Base-by-base conservation (phyloP, 2,888 invertebrate genomes). In the Zaprionus obscuricornis region DNA sequence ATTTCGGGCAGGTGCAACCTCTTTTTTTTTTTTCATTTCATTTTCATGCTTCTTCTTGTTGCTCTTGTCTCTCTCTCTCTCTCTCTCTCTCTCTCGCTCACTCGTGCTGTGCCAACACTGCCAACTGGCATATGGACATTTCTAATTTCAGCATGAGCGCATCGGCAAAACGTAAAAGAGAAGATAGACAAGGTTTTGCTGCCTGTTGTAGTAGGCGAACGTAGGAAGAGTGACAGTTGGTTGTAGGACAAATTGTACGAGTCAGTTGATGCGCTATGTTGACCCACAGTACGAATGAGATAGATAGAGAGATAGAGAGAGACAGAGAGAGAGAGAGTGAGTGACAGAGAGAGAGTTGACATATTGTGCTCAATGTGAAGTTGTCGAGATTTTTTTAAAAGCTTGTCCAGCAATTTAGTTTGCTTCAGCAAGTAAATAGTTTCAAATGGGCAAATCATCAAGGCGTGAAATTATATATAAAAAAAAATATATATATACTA, bases 121-220 rank as follows among this genome's bases (percentile, higher is more conserved):
- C 45, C 68, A 58, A 46, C 58, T 65, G 75, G 62, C 75, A 78
- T 76, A 77, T 74, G 81, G 76, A 71, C 74, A 76, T 73, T 76
- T 79, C 81, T 76, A 78, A 69, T 82, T 81, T 78, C 74, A 58
- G 82, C 78, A 56, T 74, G 78, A 82, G 78, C 65, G 82, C 77
- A 72, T 72, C 58, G 43, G n/a, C n/a, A n/a, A n/a, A n/a, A n/a
- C n/a, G n/a, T n/a, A n/a, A n/a, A n/a, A n/a, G n/a, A 47, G 57
- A 72, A 69, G 54, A 46, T 42, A 47, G 36, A 26, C 46, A 62
- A 31, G 2, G 29, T 8, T 8, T 29, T 29, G 29, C n/a, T 3
- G 4, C n/a, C n/a, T n/a, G n/a, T n/a, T n/a, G n/a, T n/a, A n/a
- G n/a, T n/a, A n/a, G n/a, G n/a, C n/a, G n/a, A n/a, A n/a, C n/a